Percentiles rank a stretch among this genome's conserved stretches.
These are phyloP conservation scores for Brachylomia viminalis DNA, from an alignment of 2,888 invertebrate genomes.

Conservation along the genomic window DNA sequence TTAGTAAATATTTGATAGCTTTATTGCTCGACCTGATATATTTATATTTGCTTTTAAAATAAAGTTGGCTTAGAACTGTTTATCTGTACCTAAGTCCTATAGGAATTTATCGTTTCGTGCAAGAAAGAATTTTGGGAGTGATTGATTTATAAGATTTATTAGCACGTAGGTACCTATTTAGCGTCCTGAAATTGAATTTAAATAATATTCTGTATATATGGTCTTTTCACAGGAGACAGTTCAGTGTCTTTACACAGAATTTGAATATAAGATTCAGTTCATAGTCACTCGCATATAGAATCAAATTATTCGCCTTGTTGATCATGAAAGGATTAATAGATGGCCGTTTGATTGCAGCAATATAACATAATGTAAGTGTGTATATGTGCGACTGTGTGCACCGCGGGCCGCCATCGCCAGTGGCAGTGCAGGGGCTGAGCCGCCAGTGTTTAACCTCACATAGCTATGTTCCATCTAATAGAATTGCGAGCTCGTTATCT, in stretches of 20 bases:
- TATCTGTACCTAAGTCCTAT: constrained; percentile 36
- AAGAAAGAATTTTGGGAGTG: constrained; percentile 16
- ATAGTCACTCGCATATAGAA: constrained; percentile 18
- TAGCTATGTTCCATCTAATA: constrained; percentile 90
- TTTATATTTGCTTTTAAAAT: constrained; percentile 86
- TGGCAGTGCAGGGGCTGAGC: constrained; percentile 74
- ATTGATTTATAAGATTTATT: constrained; percentile 1
- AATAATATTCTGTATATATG: not conserved
- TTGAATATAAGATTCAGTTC: not conserved
- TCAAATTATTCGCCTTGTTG: constrained; percentile 45
- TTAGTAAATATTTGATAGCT: constrained; percentile 91
- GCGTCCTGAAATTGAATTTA: not conserved
- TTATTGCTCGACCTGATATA: constrained; percentile 89
- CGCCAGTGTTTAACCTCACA: constrained; percentile 85
- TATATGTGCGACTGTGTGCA: constrained; percentile 43
- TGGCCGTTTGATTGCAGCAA: constrained; percentile 58
- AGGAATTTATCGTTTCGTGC: constrained; percentile 29
- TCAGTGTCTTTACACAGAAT: not conserved
- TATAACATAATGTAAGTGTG: constrained; percentile 24
- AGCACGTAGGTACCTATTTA: not conserved
- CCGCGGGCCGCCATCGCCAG: constrained; percentile 56
- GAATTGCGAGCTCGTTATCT: constrained; percentile 91
- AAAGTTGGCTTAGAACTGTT: constrained; percentile 70
- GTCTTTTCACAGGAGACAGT: not conserved
- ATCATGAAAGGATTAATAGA: constrained; percentile 55